Conservation (phyloP, 2,797 vertebrate species). For the Pseudopleuronectes americanus region DNA sequence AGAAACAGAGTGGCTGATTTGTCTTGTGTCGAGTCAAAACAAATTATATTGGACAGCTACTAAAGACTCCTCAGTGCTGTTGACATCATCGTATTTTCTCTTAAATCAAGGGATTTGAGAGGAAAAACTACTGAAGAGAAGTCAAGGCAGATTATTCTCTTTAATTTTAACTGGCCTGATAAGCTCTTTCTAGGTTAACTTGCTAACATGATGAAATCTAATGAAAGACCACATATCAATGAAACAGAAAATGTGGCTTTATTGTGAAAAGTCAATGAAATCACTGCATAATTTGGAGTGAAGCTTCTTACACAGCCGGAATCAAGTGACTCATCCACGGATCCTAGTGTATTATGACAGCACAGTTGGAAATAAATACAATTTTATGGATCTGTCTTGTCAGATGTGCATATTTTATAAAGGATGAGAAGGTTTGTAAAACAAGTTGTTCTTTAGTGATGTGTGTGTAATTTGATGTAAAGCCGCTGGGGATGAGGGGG, state of each 20-base stretch:
- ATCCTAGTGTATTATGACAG: neutral
- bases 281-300: neutral
- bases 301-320: neutral
- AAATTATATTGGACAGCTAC: slow-evolving; percentile 44
- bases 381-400: neutral
- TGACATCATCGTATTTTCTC: slow-evolving; percentile 39
- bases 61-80: slow-evolving; percentile 30
- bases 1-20: slow-evolving; percentile 27
- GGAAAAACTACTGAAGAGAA: slow-evolving; percentile 5
- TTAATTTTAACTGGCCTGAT: slow-evolving; percentile 28
- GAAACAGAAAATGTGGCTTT: slow-evolving; percentile 12
- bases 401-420: too few species aligned
- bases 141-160: slow-evolving; percentile 48
- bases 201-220: slow-evolving; percentile 41
- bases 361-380: neutral
- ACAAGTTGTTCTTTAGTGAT: too few species aligned
- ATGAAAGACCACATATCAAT: slow-evolving; percentile 35
- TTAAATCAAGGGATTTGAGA: slow-evolving; percentile 27
- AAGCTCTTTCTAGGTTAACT: slow-evolving; percentile 25
- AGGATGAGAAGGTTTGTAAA: too few species aligned
- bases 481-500: neutral
- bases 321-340: neutral
- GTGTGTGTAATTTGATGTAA: neutral
- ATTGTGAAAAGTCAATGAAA: slow-evolving; percentile 7
- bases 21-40: slow-evolving; percentile 25